Base-by-base conservation (phyloP, 2,797 vertebrate genomes). In the Naso thynnoides region DNA sequence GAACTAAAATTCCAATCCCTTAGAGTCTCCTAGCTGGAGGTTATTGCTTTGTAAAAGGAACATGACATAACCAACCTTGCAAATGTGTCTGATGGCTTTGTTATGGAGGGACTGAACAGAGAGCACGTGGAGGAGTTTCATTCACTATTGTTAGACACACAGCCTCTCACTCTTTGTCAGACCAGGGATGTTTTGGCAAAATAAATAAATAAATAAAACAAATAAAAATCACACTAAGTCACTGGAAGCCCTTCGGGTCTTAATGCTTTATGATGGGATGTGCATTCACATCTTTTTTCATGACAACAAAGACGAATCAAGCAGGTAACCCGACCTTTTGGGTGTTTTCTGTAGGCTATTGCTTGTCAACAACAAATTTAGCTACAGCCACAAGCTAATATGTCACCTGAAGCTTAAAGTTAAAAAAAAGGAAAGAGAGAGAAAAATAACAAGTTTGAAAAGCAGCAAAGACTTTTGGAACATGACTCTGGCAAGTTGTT, bases 51-150 rank as follows among this genome's bases (percentile, higher is more conserved):
- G 88, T 88, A 84, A 92, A 87, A 89, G 79, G 87, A 89, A 90
- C 82, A 89, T 91, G 89, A 91, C 88, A 92, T 92, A 92, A 92
- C 87, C 86, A 89, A 85, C 90, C 90, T 91, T 90, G 88, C 87
- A 91, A 91, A 92, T 91, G 86, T 89, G 86, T 90, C 87, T 91
- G 87, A 91, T 93, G 89, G 85, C 76, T 89, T 90, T 91, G 87
- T 91, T 91, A 87, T 79, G 77, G 69, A 78, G 65, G 73, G 69
- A 84, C 57, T 49, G 74, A 71, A 55, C 70, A 63, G 18, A 2
- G 47, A 75, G 62, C 57, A 71, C 67, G 70, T 57, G 18, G 82
- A 78, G 69, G 67, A 88, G 77, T 82, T 80, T 41, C 59, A 76
- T 57, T 83, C 55, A 69, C 70, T 56, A 70, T 47, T 72, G 76